These are phyloP conservation scores for Agonum fuliginosum DNA, from an alignment of 2,888 invertebrate genomes.

Conservation along the genomic window DNA sequence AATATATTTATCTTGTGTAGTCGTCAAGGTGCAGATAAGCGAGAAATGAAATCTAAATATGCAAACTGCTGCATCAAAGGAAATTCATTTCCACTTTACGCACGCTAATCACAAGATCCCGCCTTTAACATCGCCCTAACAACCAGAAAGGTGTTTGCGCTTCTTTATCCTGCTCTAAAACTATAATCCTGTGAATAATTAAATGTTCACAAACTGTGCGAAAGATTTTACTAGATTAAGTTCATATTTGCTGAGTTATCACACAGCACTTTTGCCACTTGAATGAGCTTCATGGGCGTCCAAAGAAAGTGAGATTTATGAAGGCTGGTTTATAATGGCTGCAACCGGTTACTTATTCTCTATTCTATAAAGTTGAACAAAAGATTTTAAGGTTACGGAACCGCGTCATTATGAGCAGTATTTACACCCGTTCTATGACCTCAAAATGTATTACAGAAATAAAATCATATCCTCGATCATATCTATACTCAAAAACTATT, in stretches of 20 bases:
- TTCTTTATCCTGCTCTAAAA: not conserved
- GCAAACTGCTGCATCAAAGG: constrained; percentile 17
- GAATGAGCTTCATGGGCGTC: constrained; percentile 11
- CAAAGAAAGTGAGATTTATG: too few species aligned
- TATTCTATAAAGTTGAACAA: too few species aligned
- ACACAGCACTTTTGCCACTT: not conserved
- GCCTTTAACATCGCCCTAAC: not conserved
- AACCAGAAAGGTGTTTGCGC: not conserved
- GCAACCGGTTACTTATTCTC: too few species aligned
- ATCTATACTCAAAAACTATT: too few species aligned
- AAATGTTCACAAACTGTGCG: constrained; percentile 16
- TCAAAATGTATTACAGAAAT: too few species aligned
- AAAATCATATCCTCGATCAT: too few species aligned
- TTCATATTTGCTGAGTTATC: constrained; percentile 33
- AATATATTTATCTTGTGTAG: constrained; percentile 17
- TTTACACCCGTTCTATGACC: too few species aligned
- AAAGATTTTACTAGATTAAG: constrained; percentile 15
- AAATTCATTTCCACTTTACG: constrained; percentile 9
- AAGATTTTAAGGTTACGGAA: too few species aligned
- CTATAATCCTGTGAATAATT: constrained; percentile 34
- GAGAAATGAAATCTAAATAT: constrained; percentile 39
- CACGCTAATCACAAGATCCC: not conserved
- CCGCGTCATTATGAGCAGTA: too few species aligned
- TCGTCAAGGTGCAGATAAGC: not conserved
- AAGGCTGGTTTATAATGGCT: too few species aligned